phyloP scores from a whole-genome alignment of 2,888 invertebrate genomes.

The Leuctra nigra region DNA sequence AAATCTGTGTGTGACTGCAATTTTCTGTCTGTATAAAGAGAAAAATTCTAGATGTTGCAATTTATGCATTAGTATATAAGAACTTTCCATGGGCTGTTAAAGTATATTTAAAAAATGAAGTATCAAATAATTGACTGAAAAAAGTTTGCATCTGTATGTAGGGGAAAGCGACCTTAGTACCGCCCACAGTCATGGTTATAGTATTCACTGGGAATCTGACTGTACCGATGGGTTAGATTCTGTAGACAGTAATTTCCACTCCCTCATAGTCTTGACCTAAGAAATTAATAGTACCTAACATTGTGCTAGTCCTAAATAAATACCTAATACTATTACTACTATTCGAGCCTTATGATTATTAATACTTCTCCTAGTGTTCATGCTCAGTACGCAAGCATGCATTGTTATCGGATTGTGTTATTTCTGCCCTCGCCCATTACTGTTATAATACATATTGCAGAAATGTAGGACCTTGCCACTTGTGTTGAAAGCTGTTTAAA shows the following conservation, averaged over 20 bases:
- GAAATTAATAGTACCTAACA: conserved; percentile 6
- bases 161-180: conserved; percentile 24
- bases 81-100: conserved; percentile 34
- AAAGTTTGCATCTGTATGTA: conserved; percentile 29
- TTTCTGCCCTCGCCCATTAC: background rate
- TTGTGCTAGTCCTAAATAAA: conserved; percentile 23
- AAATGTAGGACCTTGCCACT: background rate
- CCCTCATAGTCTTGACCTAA: conserved; percentile 13
- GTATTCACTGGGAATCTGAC: conserved; percentile 29
- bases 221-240: conserved; percentile 20
- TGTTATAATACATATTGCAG: background rate
- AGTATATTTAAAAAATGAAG: conserved; percentile 29
- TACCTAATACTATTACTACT: conserved; percentile 11
- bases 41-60: conserved; percentile 34
- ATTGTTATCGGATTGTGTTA: background rate
- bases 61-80: conserved; percentile 36
- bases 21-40: conserved; percentile 30
- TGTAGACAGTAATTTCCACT: conserved; percentile 14
- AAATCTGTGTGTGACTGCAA: conserved; percentile 32
- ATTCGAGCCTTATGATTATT: conserved; percentile 12
- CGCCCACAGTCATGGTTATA: conserved; percentile 29
- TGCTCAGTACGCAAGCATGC: background rate
- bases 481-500: background rate
- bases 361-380: conserved; percentile 3
- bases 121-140: conserved; percentile 30